phyloP scores from a whole-genome alignment of 1,140 invertebrate genomes.

The Trypoxylus dichotomus region DNA sequence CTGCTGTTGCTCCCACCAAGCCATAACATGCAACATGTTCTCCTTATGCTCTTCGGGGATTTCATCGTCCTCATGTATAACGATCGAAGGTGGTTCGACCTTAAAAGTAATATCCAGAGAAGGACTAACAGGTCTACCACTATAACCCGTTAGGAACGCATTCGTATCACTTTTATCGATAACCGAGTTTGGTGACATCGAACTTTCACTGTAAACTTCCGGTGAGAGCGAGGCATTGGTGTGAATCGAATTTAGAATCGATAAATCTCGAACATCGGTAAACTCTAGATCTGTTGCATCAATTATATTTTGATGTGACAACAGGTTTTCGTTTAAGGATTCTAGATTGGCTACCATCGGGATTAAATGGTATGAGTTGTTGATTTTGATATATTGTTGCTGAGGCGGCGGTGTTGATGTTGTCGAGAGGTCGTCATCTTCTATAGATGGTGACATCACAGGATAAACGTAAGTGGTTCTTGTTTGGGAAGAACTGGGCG shows the following conservation, averaged over 20 bases:
- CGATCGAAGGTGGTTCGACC: conserved; percentile 39
- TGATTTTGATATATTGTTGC: conserved; percentile 54
- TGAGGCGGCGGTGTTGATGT: conserved; percentile 38
- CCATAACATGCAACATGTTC: conserved; percentile 55
- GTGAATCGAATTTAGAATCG: conserved; percentile 45
- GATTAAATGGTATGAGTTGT: conserved; percentile 55
- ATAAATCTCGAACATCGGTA: conserved; percentile 43
- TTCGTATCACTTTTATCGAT: conserved; percentile 37
- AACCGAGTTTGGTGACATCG: conserved; percentile 47
- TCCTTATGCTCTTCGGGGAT: conserved; percentile 51
- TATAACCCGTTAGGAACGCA: conserved; percentile 36
- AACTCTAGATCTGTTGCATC: conserved; percentile 41
- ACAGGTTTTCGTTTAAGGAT: conserved; percentile 50
- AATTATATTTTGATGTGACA: conserved; percentile 41
- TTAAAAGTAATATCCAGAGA: conserved; percentile 46
- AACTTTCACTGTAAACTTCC: conserved; percentile 48
- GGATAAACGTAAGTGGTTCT: conserved; percentile 37
- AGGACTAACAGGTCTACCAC: conserved; percentile 43
- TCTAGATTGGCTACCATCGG: conserved; percentile 46
- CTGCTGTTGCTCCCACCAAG: conserved; percentile 57
- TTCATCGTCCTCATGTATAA: conserved; percentile 27
- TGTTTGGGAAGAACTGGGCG: conserved; percentile 33
- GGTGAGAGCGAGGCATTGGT: conserved; percentile 49
- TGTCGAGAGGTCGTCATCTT: conserved; percentile 48
- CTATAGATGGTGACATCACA: conserved; percentile 50